Conservation (phyloP, 2,888 invertebrate genomes). For the Galerucella pusilla region DNA sequence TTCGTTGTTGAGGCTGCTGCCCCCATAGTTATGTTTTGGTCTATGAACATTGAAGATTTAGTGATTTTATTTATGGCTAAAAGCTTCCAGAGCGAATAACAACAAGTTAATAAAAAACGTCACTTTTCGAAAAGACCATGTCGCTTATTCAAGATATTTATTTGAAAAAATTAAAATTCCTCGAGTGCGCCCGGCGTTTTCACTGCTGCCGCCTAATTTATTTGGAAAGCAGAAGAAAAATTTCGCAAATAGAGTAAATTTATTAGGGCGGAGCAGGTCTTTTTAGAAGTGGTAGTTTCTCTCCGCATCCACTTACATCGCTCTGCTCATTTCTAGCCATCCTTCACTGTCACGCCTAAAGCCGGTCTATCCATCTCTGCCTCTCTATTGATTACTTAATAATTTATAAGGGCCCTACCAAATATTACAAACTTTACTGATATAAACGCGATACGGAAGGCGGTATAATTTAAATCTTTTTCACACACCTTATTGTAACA, state of each 20-base stretch:
- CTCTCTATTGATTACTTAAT: slow-evolving; percentile 57
- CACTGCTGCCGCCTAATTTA: slow-evolving; percentile 40
- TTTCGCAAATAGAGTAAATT: slow-evolving; percentile 49
- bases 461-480: neutral
- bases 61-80: too few relatives aligned
- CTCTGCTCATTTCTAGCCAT: slow-evolving; percentile 57
- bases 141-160: neutral
- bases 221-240: slow-evolving; percentile 47
- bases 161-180: slow-evolving; percentile 21
- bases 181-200: slow-evolving; percentile 7
- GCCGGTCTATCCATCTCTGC: slow-evolving; percentile 56
- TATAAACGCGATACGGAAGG: neutral
- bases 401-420: slow-evolving; percentile 53
- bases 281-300: slow-evolving; percentile 51
- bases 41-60: too few relatives aligned
- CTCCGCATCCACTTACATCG: slow-evolving; percentile 56
- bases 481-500: neutral
- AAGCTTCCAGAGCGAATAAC: neutral
- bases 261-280: slow-evolving; percentile 47
- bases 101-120: neutral
- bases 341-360: slow-evolving; percentile 55
- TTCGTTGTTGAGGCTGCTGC: too few relatives aligned
- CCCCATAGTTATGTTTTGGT: too few relatives aligned
- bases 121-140: neutral
- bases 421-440: slow-evolving; percentile 31